Evolutionary conservation across 2,113 vertebrate species (phyloP).

Genomic region (Nothoprocta perdicaria): DNA sequence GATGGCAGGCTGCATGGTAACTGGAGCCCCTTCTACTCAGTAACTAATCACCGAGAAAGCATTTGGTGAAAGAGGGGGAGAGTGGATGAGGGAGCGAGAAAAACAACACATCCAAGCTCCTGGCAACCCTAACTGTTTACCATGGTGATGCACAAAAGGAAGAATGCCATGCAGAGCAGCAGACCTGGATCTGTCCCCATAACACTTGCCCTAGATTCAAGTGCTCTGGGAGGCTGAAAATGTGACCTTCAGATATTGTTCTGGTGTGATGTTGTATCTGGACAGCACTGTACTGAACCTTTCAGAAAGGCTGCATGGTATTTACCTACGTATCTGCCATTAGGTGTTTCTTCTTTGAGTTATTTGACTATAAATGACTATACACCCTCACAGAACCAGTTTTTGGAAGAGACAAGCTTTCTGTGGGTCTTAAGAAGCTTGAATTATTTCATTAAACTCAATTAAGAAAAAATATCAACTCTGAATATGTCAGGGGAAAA

Average conservation of each 20-base stretch:
- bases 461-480: neutral
- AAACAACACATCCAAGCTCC: constrained; percentile 57
- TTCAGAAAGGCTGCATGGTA: neutral
- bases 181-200: constrained; percentile 29
- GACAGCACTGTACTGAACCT: neutral
- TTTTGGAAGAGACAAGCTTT: neutral
- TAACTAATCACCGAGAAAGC: constrained; percentile 75
- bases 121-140: constrained; percentile 69
- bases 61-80: constrained; percentile 59
- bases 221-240: constrained; percentile 18
- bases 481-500: neutral
- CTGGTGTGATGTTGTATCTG: neutral
- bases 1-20: constrained; percentile 64
- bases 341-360: neutral
- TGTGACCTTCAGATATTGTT: constrained; percentile 34
- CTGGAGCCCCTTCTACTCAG: constrained; percentile 58
- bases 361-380: neutral
- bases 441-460: neutral
- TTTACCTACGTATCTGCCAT: neutral
- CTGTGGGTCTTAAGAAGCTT: neutral
- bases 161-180: neutral
- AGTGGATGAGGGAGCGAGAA: constrained; percentile 19
- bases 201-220: constrained; percentile 57
- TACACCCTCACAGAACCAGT: neutral
- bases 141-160: constrained; percentile 68